phyloP scores from a whole-genome alignment of 2,113 vertebrate genomes.

The Cariama cristata region DNA sequence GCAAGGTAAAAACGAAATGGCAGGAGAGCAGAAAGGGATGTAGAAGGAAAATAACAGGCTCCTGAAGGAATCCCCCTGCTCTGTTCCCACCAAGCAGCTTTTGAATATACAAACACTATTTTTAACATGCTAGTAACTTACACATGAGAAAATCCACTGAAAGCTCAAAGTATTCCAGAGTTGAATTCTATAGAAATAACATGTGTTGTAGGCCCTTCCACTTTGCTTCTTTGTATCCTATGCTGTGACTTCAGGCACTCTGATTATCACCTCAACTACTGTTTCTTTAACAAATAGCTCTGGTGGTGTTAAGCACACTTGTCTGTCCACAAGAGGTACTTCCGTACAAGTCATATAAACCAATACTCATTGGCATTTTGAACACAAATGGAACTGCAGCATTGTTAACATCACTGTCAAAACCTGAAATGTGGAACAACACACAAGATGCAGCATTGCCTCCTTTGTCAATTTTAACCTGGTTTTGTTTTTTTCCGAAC shows the following conservation, averaged over 20 bases:
- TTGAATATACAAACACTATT: not conserved
- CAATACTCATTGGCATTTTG: not conserved
- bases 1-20: conserved; percentile 82
- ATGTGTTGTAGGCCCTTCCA: not conserved
- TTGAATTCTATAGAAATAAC: not conserved
- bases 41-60: not conserved
- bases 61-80: not conserved
- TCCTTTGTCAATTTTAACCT: conserved; percentile 23
- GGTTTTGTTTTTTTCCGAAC: conserved; percentile 44
- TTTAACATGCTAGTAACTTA: not conserved
- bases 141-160: not conserved
- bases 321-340: not conserved
- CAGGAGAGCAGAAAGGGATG: not conserved
- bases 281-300: not conserved
- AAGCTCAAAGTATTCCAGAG: not conserved
- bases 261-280: not conserved
- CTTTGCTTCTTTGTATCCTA: not conserved
- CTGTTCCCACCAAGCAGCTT: not conserved
- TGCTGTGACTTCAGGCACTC: not conserved
- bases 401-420: not conserved
- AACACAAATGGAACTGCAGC: not conserved
- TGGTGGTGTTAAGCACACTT: not conserved
- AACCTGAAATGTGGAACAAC: not conserved
- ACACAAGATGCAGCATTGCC: not conserved
- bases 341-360: not conserved